Conservation (phyloP, 2,888 invertebrate species). For the Epirrhoe tristata region DNA sequence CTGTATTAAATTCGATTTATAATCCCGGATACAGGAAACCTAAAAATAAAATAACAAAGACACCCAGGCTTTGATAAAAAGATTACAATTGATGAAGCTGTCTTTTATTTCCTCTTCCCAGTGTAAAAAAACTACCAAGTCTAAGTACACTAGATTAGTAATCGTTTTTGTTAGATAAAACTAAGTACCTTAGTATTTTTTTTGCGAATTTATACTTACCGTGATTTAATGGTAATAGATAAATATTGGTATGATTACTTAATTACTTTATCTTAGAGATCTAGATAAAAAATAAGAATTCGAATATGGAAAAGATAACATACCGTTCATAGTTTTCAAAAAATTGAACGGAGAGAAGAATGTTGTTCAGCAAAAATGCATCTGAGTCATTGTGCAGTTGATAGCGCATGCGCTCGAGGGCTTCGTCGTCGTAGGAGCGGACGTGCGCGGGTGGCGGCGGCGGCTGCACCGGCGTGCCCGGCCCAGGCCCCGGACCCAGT, state of each 20-base stretch:
- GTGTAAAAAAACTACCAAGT: neutral
- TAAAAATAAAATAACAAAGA: neutral
- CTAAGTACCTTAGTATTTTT: too few relatives aligned
- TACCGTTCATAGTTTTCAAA: slow-evolving; percentile 92
- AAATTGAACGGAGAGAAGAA: slow-evolving; percentile 91
- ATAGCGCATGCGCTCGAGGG: slow-evolving; percentile 84
- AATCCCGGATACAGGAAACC: neutral
- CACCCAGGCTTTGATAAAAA: neutral
- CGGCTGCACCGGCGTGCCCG: slow-evolving; percentile 48
- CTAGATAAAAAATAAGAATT: neutral
- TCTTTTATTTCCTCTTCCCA: neutral
- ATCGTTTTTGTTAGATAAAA: neutral
- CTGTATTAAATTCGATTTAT: neutral
- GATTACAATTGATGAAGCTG: too few relatives aligned
- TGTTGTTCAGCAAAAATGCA: slow-evolving; percentile 91
- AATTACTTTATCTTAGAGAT: neutral
- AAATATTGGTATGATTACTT: neutral
- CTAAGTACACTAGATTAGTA: too few relatives aligned
- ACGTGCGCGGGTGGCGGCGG: slow-evolving; percentile 63
- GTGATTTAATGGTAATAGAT: neutral
- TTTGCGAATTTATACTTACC: neutral
- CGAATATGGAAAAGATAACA: slow-evolving; percentile 4
- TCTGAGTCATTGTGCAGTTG: slow-evolving; percentile 87
- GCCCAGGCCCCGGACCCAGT: slow-evolving; percentile 51
- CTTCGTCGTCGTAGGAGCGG: slow-evolving; percentile 81